Evolutionary conservation across 1,140 invertebrate species (phyloP).

Genomic region (Hirudo medicinalis): DNA sequence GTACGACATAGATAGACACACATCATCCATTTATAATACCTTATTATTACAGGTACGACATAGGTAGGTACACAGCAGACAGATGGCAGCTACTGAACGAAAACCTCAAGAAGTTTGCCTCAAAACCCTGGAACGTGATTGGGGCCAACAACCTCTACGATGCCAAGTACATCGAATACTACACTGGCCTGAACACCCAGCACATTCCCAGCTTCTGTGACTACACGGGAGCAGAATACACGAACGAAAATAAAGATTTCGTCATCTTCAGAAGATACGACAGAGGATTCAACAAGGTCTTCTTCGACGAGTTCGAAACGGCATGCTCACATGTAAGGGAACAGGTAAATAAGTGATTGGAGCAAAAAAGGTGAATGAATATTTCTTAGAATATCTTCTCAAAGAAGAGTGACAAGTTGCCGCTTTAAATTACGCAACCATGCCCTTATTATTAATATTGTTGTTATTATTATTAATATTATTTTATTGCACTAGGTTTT

Average conservation of each 20-base stretch:
- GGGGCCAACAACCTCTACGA: conserved; percentile 16
- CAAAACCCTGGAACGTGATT: background rate
- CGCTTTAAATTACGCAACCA: background rate
- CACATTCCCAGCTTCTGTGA: background rate
- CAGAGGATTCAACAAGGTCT: conserved; percentile 8
- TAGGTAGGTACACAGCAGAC: conserved; percentile 9
- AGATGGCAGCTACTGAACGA: conserved; percentile 14
- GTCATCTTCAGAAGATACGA: background rate
- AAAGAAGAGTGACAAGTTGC: too few relatives aligned
- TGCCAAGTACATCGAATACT: conserved; percentile 15
- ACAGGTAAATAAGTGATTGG: conserved; percentile 4
- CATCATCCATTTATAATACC: too few relatives aligned
- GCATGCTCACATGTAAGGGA: background rate
- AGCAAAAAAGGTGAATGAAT: too few relatives aligned
- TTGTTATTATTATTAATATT: too few relatives aligned
- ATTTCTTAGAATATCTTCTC: too few relatives aligned
- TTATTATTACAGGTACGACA: conserved; percentile 15
- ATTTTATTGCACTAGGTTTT: too few relatives aligned
- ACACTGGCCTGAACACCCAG: background rate
- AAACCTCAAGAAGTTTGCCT: conserved; percentile 9
- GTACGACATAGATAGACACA: too few relatives aligned
- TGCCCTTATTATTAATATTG: too few relatives aligned
- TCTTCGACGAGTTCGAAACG: background rate
- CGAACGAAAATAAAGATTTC: background rate
- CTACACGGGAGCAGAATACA: conserved; percentile 6